These are phyloP conservation scores for Patella vulgata DNA, from an alignment of 1,140 invertebrate species.

Conservation along the genomic window DNA sequence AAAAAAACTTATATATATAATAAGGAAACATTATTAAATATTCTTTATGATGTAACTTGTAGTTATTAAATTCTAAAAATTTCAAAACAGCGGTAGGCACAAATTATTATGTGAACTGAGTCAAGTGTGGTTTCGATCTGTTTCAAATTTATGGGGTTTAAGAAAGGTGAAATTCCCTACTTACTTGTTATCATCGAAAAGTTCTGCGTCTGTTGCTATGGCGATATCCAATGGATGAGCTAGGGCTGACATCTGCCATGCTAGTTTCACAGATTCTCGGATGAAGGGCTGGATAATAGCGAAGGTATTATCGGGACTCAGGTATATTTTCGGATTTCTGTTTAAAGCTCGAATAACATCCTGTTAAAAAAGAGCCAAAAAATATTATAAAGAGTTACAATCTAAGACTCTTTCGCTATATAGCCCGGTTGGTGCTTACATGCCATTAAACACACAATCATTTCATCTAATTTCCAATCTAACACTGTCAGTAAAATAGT, in stretches of 20 bases:
- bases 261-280: slow-evolving; percentile 62
- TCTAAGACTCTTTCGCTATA: neutral
- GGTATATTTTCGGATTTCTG: slow-evolving; percentile 58
- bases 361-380: slow-evolving; percentile 34
- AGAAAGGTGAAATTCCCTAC: too few species aligned
- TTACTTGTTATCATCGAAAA: slow-evolving; percentile 66
- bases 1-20: neutral
- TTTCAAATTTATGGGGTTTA: too few species aligned
- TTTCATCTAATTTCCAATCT: too few species aligned
- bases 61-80: slow-evolving; percentile 3
- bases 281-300: slow-evolving; percentile 63
- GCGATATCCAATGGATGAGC: slow-evolving; percentile 64
- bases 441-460: too few species aligned
- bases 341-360: slow-evolving; percentile 64
- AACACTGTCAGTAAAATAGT: too few species aligned
- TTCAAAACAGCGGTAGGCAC: too few species aligned
- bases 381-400: neutral
- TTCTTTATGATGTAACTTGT: neutral
- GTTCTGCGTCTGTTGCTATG: slow-evolving; percentile 61
- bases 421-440: too few species aligned
- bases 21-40: slow-evolving; percentile 1
- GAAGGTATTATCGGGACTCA: slow-evolving; percentile 58
- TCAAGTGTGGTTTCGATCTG: too few species aligned
- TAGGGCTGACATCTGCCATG: slow-evolving; percentile 65
- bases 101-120: too few species aligned